A percentile compares a stretch with the other conserved stretches of the same genome.
Evolutionary conservation across 2,113 vertebrate genomes (phyloP).

Genomic region (Antigone vipio): DNA sequence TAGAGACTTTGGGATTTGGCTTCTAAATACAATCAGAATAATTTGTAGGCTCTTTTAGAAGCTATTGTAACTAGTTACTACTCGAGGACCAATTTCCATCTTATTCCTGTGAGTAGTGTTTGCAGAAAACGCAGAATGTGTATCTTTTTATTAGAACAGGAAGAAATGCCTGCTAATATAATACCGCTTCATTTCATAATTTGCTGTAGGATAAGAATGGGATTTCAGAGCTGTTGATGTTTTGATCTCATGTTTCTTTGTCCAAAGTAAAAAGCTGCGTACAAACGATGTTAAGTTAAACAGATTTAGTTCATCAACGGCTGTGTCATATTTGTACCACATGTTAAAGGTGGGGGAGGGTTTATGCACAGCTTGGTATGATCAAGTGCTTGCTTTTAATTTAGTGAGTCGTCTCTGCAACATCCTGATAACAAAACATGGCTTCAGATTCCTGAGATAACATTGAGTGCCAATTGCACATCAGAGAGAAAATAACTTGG

Average conservation of each 20-base stretch:
- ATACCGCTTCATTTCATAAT: conserved; percentile 1
- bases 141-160: conserved; percentile 25
- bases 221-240: conserved; percentile 6
- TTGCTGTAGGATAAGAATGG: neutral
- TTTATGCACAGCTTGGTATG: neutral
- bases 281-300: neutral
- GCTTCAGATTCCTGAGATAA: conserved; percentile 48
- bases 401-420: conserved; percentile 22
- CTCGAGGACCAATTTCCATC: neutral
- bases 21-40: conserved; percentile 11
- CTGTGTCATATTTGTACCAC: neutral
- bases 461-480: conserved; percentile 14
- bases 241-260: conserved; percentile 26
- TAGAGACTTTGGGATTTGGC: neutral
- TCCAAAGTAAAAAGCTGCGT: neutral
- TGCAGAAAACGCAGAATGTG: conserved; percentile 11
- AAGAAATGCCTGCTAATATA: conserved; percentile 30
- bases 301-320: neutral
- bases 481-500: conserved; percentile 30
- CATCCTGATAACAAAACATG: conserved; percentile 39
- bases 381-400: conserved; percentile 51
- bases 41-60: conserved; percentile 13
- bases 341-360: neutral
- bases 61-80: conserved; percentile 14
- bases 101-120: conserved; percentile 1